Conservation (phyloP, 1,140 invertebrate genomes). For the Schlechtendalia chinensis region DNA sequence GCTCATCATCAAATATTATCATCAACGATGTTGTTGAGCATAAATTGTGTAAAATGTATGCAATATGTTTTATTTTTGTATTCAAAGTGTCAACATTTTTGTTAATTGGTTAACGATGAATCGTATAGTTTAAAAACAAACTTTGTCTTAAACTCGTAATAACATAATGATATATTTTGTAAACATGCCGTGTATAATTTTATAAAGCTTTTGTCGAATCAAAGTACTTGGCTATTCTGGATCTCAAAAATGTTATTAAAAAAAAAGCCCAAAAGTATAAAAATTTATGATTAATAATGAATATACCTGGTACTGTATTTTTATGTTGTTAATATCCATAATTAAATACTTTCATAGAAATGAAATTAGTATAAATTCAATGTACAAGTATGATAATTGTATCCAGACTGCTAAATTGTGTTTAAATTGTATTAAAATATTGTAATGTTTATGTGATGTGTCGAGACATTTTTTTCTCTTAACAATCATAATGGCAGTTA, state of each 20-base stretch:
- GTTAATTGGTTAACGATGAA: not conserved
- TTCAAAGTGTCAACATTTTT: not conserved
- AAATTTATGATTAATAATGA: not conserved
- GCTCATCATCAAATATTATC: too few relatives aligned
- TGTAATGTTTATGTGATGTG: not conserved
- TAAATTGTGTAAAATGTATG: not conserved
- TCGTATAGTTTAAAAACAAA: not conserved
- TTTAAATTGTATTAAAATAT: not conserved
- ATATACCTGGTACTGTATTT: too few relatives aligned
- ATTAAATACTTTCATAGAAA: slow-evolving; percentile 13
- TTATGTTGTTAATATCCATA: not conserved
- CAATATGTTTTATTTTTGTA: not conserved
- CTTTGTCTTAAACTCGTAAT: not conserved
- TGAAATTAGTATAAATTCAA: not conserved
- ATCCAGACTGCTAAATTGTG: not conserved
- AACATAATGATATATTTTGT: not conserved
- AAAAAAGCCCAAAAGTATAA: not conserved
- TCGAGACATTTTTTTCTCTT: too few relatives aligned
- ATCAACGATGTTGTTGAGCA: not conserved
- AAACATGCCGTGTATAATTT: slow-evolving; percentile 7
- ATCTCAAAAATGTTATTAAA: slow-evolving; percentile 24
- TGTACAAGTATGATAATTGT: too few relatives aligned
- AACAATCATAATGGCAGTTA: too few relatives aligned
- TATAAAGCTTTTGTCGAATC: not conserved
- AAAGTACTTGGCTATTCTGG: not conserved